A percentile compares a stretch with the other conserved stretches of the same genome.
These are phyloP conservation scores for Petrocephalus schoutedeni DNA, from an alignment of 2,797 vertebrate species.

Conservation along the genomic window DNA sequence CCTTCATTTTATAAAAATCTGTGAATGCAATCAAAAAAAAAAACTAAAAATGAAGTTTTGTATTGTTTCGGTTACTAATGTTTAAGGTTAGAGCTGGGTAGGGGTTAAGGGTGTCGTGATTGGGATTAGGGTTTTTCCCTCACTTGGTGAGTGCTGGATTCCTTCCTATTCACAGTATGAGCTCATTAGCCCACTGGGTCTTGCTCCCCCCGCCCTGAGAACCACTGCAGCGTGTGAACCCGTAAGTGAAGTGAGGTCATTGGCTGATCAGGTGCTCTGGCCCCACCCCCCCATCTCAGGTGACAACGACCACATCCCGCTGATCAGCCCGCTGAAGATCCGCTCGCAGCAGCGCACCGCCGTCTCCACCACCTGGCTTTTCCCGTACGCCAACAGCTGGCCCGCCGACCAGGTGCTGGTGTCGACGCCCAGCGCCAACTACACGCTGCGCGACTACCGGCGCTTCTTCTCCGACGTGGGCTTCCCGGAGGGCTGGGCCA, in stretches of 20 bases:
- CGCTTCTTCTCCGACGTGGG: conserved; percentile 77
- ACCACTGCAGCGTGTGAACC: not conserved
- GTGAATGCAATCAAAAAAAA: no score
- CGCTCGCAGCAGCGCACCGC: conserved; percentile 87
- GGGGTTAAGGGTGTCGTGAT: no score
- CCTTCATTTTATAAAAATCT: no score
- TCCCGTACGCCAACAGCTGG: conserved; percentile 85
- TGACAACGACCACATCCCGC: conserved; percentile 87
- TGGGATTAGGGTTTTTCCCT: no score
- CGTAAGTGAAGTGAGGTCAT: not conserved
- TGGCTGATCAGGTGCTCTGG: not conserved
- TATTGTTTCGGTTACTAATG: no score
- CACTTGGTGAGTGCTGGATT: not conserved
- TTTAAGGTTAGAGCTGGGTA: no score
- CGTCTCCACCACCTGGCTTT: conserved; percentile 84
- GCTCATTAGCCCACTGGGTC: not conserved
- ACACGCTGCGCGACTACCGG: conserved; percentile 78
- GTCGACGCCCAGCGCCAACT: conserved; percentile 75
- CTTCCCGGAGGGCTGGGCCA: conserved; percentile 85
- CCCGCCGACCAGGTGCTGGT: conserved; percentile 77
- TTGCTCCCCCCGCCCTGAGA: no score
- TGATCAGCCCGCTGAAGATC: conserved; percentile 87
- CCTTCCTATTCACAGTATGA: not conserved
- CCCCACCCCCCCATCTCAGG: conserved; percentile 54
- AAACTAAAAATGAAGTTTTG: no score